Evolutionary conservation across 2,113 vertebrate genomes (phyloP), one percentile per base, ranked within the genome.

Genomic region (Myiozetetes cayanensis): DNA sequence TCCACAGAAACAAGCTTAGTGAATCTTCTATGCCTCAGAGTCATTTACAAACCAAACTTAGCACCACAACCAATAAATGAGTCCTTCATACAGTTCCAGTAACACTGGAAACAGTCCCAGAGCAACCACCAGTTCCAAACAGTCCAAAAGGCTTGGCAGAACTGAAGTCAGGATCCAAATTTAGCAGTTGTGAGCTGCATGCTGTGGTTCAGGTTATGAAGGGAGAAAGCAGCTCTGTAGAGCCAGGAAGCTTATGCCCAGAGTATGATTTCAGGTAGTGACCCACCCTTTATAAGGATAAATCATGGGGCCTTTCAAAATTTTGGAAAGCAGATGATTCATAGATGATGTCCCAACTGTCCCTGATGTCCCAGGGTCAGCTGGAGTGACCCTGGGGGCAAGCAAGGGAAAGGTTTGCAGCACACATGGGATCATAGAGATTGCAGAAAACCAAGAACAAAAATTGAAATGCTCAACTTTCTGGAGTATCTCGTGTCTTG

Each of bases 21-120:
- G 85, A 91, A 70, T 81, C 65, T 43, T 86, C 68, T 86, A 16
- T 52, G 80, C 75, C 82, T 86, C 19, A 2, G 55, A 77, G 52
- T 27, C 66, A 72, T 90, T 92, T 93, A 87, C 44, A 92, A 95
- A 94, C 90, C 72, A 83, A 94, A 95, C 47, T 56, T 84, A 78
- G 85, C 76, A 74, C 82, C 78, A 70, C 75, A 87, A 86, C 0
- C 59, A 90, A 91, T 94, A 96, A 94, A 81, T 1, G 6, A 9
- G 52, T 72, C 79, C 85, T 97, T 96, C 85, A 96, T 93, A 67
- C 14, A 14, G n/a, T 88, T 92, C 47, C 85, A 85, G 74, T 87
- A 96, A 85, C 85, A 86, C 90, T 90, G 78, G 89, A 95, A 93
- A 77, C 35, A 43, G 39, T 79, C 75, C 79, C 92, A 95, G 52